Base-by-base conservation (phyloP, 2,888 invertebrate genomes). In the Eurytoma adleriae region DNA sequence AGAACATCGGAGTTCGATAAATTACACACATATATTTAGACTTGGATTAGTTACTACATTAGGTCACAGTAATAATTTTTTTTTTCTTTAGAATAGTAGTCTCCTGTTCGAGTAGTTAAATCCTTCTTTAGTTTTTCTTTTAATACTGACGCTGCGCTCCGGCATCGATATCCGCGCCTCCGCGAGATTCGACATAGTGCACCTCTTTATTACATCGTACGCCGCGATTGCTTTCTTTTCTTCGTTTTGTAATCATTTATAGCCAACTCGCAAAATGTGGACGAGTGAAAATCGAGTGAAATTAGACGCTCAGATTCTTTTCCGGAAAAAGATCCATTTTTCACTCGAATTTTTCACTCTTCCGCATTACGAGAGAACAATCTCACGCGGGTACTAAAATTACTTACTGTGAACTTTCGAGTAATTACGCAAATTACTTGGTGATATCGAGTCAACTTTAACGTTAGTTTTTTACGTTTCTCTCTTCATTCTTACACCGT, bases 11-110 rank as follows among this genome's bases (percentile, higher is more conserved):
- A 20, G 59, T 72, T 80, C 40, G 40, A 40, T 40, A 40, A 56
- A 72, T 73, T 70, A 73, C 52, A 78, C 70, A 74, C 66, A 74
- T 40, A 66, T 59, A 70, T 73, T 68, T 69, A 74, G 74, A 80
- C 59, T 78, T n/a, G 77, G 70, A 40, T 78, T 74, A 78, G 54
- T 78, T 40, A 76, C 77, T 78, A 78, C 69, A 78, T 74, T 69
- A 73, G 68, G 80, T 80, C 77, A 77, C 73, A 80, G 80, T 77
- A 74, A 80, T 73, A 69, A 78, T 77, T 80, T 64, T 62, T 71
- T 52, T 69, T 68, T 73, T 72, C 13, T 79, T 72, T 80, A 30
- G 57, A 70, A 70, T 73, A 74, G 64, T 73, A 59, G 52, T 69
- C 52, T 20, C 56, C 71, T 64, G 5, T 40, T 40, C 40, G 5